Evolutionary conservation across 2,113 vertebrate species (phyloP), one percentile per base, ranked within the genome.

Genomic region (Tupaia tana): DNA sequence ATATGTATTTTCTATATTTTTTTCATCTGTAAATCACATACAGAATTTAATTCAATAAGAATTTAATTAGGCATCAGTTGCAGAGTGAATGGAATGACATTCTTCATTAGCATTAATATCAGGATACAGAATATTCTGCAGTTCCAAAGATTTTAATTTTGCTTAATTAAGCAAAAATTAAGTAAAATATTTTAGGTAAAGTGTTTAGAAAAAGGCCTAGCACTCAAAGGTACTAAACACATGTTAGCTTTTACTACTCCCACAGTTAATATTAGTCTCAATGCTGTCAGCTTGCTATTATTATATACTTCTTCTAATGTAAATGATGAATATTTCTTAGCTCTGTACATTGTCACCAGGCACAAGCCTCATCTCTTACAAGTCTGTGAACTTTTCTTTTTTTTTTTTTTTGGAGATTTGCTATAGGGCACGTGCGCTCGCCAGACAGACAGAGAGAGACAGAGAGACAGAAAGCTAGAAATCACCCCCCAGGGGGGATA

Each of bases 341-440:
- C 2, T 59, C 31, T 3, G 22, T 59, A 15, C 19, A 66, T 34
- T 7, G 13, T 22, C 24, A 34, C 3, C 1, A 1, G 4, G 9
- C 1, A 67, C 25, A 54, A 34, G 56, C 3, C 64, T 75, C 2
- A 29, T 34, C 16, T 81, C 73, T 29, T 27, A 52, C 16, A 31
- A 2, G 1, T 19, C 27, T 13, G 2, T 31, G 69, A 70, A 13
- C 0, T 29, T 89, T 89, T 43, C 43, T 43, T 43, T 43, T 43
- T 43, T 43, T 43, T 43, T 43, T 43, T 43, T 43, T 43, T 43
- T 43, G 43, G 43, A 43, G 43, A 3, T 43, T 43, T 43, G 43
- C 43, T 43, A 43, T 43, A 43, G 43, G 43, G 43, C 43, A 5
- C 43, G 5, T 43, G 43, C 3, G 43, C 43, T 43, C 5, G 43